Conservation (phyloP, 2,888 invertebrate genomes). For the Oxycera nigricornis region DNA sequence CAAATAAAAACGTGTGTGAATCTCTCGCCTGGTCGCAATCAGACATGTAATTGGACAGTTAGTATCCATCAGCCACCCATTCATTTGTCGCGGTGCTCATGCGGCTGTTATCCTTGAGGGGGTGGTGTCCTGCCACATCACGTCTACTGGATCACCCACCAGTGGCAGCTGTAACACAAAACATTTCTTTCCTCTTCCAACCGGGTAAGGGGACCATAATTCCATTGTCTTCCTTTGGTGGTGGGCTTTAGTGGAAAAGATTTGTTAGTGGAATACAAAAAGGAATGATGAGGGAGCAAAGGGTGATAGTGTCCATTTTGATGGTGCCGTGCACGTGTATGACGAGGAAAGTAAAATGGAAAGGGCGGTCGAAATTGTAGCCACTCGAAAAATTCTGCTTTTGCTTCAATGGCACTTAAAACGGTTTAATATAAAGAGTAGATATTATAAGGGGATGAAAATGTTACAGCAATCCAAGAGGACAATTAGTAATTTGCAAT, state of each 20-base stretch:
- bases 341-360: not conserved
- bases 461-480: not conserved
- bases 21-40: not conserved
- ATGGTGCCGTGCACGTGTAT: not conserved
- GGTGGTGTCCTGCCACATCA: not conserved
- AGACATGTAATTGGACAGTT: not conserved
- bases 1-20: conserved; percentile 8
- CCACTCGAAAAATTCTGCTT: not conserved
- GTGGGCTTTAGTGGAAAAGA: not conserved
- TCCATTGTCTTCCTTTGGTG: not conserved
- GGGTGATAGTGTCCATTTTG: not conserved
- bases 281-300: not conserved
- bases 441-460: conserved; percentile 16
- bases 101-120: not conserved
- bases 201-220: not conserved
- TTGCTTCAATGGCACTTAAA: not conserved
- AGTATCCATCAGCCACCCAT: no score
- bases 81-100: not conserved
- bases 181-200: not conserved
- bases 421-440: not conserved
- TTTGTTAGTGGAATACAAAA: not conserved
- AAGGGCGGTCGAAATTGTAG: not conserved
- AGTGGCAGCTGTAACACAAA: not conserved
- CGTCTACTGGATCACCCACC: not conserved
- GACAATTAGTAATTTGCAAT: not conserved